These are phyloP conservation scores for Pollenia griseotomentosa DNA, from an alignment of 2,888 invertebrate genomes.

Conservation along the genomic window DNA sequence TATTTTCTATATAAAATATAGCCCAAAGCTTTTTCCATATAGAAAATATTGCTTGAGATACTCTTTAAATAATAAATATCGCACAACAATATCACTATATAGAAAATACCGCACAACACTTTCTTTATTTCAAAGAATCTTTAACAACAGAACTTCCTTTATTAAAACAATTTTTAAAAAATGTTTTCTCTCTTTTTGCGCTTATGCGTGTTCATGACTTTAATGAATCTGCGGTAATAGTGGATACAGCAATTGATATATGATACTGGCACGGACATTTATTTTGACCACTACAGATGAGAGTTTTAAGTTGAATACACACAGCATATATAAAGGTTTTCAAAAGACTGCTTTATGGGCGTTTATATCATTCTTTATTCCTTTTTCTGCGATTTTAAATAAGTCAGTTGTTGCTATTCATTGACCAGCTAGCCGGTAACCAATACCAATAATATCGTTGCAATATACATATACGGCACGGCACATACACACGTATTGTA, in stretches of 20 bases:
- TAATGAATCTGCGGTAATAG: constrained; percentile 65
- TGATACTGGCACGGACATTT: neutral
- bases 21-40: too few relatives aligned
- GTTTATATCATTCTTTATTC: constrained; percentile 15
- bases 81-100: too few relatives aligned
- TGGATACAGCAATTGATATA: constrained; percentile 53
- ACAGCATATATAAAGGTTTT: neutral
- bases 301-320: constrained; percentile 1
- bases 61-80: too few relatives aligned
- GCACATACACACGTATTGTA: neutral
- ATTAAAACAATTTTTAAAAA: constrained; percentile 2
- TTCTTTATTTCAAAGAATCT: too few relatives aligned
- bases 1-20: too few relatives aligned
- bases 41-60: too few relatives aligned
- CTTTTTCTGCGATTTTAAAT: neutral
- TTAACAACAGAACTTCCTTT: neutral
- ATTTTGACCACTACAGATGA: neutral
- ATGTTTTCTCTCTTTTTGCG: neutral
- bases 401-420: constrained; percentile 30
- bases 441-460: constrained; percentile 46
- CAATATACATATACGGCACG: neutral
- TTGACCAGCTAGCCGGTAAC: constrained; percentile 44
- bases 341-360: constrained; percentile 43
- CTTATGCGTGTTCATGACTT: constrained; percentile 28
- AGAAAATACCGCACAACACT: too few relatives aligned